Evolutionary conservation across 2,113 vertebrate species (phyloP).

Genomic region (Pyxicephalus adspersus): DNA sequence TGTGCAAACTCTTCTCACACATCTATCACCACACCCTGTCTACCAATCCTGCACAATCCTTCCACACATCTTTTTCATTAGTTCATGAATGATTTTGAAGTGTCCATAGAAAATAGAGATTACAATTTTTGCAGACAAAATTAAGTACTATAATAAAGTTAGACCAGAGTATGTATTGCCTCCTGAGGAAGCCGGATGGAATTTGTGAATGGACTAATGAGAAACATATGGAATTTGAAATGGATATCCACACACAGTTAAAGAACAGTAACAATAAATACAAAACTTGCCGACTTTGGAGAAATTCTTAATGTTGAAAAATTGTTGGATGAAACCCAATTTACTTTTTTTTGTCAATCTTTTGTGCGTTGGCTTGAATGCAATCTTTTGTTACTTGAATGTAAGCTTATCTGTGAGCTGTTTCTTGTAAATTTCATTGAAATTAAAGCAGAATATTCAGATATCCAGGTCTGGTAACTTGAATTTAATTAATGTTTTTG

Average conservation of each 20-base stretch:
- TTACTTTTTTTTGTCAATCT: too few species aligned
- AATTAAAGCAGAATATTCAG: too few species aligned
- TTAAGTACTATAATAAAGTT: constrained; percentile 5
- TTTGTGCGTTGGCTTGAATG: too few species aligned
- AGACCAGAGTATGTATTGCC: constrained; percentile 6
- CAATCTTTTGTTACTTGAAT: too few species aligned
- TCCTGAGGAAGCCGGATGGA: constrained; percentile 20
- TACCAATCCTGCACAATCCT: background rate
- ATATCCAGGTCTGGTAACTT: too few species aligned
- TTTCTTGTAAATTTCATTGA: too few species aligned
- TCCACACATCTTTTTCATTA: constrained; percentile 24
- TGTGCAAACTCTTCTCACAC: background rate
- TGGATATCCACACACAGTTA: background rate
- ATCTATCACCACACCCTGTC: constrained; percentile 10
- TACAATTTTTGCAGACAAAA: background rate
- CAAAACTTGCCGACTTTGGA: background rate
- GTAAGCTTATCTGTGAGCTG: too few species aligned
- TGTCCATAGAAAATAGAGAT: background rate
- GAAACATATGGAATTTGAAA: constrained; percentile 17
- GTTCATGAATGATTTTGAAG: constrained; percentile 12
- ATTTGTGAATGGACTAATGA: constrained; percentile 31
- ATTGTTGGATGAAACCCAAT: too few species aligned
- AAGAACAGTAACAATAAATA: background rate
- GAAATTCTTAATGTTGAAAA: too few species aligned
- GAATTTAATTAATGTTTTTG: too few species aligned